Evolutionary conservation across 1,140 invertebrate genomes (phyloP).

Genomic region (Triops cancriformis): DNA sequence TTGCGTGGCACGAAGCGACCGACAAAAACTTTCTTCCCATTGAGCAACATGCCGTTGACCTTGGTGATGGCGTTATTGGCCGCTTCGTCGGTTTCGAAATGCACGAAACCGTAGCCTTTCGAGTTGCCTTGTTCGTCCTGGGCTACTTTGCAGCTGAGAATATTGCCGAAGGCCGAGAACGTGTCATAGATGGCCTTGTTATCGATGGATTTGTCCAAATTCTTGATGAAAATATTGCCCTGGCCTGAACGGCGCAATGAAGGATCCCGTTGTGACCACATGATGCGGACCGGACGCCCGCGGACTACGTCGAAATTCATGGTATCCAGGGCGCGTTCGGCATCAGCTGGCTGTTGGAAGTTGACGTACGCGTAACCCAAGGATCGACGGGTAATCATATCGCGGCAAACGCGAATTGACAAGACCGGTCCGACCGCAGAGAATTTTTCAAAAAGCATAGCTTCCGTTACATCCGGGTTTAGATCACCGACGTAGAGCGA

Average conservation of each 20-base stretch:
- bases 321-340: conserved; percentile 70
- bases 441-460: conserved; percentile 99
- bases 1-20: conserved; percentile 94
- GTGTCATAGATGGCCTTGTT: conserved; percentile 99
- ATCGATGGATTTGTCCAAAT: conserved; percentile 95
- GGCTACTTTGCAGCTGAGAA: conserved; percentile 87
- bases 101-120: conserved; percentile 99
- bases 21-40: conserved; percentile 91
- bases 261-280: conserved; percentile 99
- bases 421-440: conserved; percentile 94
- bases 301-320: conserved; percentile 99
- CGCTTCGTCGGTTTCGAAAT: conserved; percentile 99
- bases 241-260: conserved; percentile 95
- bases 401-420: conserved; percentile 95
- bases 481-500: conserved; percentile 98
- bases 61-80: conserved; percentile 68
- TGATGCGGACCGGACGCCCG: conserved; percentile 95
- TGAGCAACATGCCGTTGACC: conserved; percentile 87
- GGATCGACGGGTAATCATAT: conserved; percentile 92
- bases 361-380: conserved; percentile 99
- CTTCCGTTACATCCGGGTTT: conserved; percentile 95
- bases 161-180: conserved; percentile 98
- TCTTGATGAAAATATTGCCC: conserved; percentile 99
- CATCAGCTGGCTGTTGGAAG: conserved; percentile 97
- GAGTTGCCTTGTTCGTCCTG: conserved; percentile 58